A percentile compares a stretch with the other conserved stretches of the same genome.
phyloP scores from a whole-genome alignment of 1,140 invertebrate species.

The Caenorhabditis latens region DNA sequence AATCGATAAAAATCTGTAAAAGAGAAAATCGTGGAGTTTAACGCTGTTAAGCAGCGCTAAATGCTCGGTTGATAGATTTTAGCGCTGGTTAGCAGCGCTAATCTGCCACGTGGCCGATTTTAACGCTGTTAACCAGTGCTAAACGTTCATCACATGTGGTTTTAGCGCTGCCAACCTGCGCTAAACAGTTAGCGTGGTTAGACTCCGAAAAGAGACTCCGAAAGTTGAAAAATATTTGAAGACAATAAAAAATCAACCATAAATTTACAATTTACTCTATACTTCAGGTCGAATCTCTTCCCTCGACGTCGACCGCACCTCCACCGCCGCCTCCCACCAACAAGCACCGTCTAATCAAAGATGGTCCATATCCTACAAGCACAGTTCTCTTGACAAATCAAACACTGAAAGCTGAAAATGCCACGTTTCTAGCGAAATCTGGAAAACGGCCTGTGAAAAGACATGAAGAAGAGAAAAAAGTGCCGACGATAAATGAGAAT shows the following conservation, averaged over 20 bases:
- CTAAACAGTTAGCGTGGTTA: no score
- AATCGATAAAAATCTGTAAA: background rate
- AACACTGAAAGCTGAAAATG: background rate
- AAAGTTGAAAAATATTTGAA: background rate
- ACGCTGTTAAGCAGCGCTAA: no score
- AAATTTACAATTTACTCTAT: background rate
- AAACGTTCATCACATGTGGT: no score
- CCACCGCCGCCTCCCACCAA: slow-evolving; percentile 7
- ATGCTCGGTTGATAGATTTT: no score
- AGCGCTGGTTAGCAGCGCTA: no score
- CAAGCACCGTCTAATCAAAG: slow-evolving; percentile 9
- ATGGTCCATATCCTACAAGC: background rate
- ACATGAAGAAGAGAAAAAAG: background rate
- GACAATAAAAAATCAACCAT: background rate
- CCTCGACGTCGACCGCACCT: slow-evolving; percentile 6
- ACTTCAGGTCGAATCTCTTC: slow-evolving; percentile 22
- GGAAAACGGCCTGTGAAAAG: background rate
- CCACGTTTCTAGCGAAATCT: slow-evolving; percentile 29
- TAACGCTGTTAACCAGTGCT: no score
- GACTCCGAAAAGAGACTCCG: no score
- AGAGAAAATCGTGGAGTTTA: no score
- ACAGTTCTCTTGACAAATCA: slow-evolving; percentile 29
- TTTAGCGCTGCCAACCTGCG: no score
- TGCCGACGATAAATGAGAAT: background rate
- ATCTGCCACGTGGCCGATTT: no score